Percentiles rank a stretch among this genome's conserved stretches.
These are phyloP conservation scores for Erannis defoliaria DNA, from an alignment of 2,888 invertebrate species.

Conservation along the genomic window DNA sequence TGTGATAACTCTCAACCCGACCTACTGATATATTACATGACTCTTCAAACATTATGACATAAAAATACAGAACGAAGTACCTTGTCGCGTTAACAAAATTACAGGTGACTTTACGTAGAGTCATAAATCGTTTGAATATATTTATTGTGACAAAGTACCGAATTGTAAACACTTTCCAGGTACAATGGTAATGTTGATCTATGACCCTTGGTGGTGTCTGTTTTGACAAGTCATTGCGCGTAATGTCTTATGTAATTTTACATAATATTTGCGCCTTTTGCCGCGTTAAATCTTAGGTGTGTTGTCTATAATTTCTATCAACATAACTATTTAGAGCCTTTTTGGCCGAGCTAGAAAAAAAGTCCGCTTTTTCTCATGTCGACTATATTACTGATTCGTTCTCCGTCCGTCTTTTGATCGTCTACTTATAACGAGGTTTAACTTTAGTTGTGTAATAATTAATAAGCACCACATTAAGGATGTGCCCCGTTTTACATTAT, in stretches of 20 bases:
- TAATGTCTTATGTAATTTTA: constrained; percentile 19
- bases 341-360: too few species aligned
- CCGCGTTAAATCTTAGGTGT: neutral
- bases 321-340: too few species aligned
- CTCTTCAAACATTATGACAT: neutral
- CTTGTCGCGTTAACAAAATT: neutral
- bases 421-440: too few species aligned
- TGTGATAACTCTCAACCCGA: neutral
- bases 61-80: neutral
- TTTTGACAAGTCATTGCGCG: constrained; percentile 18
- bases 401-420: too few species aligned
- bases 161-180: neutral
- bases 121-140: neutral
- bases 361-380: too few species aligned
- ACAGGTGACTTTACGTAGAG: neutral
- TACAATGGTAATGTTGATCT: constrained; percentile 5
- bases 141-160: constrained; percentile 3
- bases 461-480: too few species aligned
- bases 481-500: too few species aligned
- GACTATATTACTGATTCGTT: too few species aligned
- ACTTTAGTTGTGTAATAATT: too few species aligned
- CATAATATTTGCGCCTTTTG: constrained; percentile 12
- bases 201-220: constrained; percentile 14
- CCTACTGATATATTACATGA: constrained; percentile 3
- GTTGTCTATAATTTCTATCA: too few species aligned